Evolutionary conservation across 2,888 invertebrate species (phyloP).

Genomic region (Apodemia duryi): DNA sequence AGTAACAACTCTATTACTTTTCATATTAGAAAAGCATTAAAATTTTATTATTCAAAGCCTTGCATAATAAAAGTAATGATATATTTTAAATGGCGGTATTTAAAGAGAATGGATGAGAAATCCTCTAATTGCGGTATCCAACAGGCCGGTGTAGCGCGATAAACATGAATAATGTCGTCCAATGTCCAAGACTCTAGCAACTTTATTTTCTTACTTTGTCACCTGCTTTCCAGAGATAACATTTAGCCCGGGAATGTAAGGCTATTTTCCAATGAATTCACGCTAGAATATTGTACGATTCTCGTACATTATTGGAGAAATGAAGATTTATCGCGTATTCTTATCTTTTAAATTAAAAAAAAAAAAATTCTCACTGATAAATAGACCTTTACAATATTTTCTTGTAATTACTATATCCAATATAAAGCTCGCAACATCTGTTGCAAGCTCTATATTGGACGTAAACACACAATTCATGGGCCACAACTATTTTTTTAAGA

Average conservation of each 20-base stretch:
- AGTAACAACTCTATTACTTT: not conserved
- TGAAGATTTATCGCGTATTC: slow-evolving; percentile 17
- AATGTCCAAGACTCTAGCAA: slow-evolving; percentile 58
- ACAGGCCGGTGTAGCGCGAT: slow-evolving; percentile 45
- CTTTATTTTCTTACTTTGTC: slow-evolving; percentile 68
- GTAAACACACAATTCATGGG: too few relatives aligned
- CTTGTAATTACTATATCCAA: too few relatives aligned
- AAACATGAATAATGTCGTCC: slow-evolving; percentile 74
- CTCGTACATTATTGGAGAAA: not conserved
- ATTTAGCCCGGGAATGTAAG: slow-evolving; percentile 29
- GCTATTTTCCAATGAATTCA: slow-evolving; percentile 33
- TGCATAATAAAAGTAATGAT: slow-evolving; percentile 18
- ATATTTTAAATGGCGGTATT: slow-evolving; percentile 35
- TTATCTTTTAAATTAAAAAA: not conserved
- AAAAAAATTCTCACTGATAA: too few relatives aligned
- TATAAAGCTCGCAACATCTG: too few relatives aligned
- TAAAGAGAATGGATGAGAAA: slow-evolving; percentile 42
- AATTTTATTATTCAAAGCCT: not conserved
- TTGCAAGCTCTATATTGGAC: too few relatives aligned
- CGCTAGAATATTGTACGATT: slow-evolving; percentile 26
- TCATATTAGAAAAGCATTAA: not conserved
- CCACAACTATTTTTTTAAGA: too few relatives aligned
- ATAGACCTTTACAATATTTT: not conserved
- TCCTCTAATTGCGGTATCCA: slow-evolving; percentile 70
- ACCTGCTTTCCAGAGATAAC: slow-evolving; percentile 65